These are phyloP conservation scores for Drosophila biarmipes DNA, from an alignment of 1,140 invertebrate species.

Conservation along the genomic window DNA sequence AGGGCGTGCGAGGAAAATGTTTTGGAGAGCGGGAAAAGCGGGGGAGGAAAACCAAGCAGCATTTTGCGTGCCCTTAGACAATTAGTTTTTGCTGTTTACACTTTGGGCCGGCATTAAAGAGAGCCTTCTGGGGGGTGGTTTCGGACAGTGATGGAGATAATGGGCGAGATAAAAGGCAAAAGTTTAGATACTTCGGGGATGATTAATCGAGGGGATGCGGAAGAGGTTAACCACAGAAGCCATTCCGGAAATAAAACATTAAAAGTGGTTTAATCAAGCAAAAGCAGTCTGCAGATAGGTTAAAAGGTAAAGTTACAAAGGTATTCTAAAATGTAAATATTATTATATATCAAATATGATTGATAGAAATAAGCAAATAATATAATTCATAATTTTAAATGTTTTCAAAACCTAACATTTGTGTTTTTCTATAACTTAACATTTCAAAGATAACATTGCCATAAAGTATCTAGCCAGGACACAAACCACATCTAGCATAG, in stretches of 20 bases:
- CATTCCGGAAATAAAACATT: not conserved
- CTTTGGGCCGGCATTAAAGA: constrained; percentile 49
- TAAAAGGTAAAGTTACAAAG: no score
- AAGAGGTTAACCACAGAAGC: constrained; percentile 22
- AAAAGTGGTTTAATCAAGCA: constrained; percentile 9
- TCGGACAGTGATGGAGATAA: constrained; percentile 25
- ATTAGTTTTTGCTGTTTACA: constrained; percentile 64
- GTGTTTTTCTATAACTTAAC: no score
- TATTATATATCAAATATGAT: no score
- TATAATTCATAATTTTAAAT: not conserved
- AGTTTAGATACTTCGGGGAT: constrained; percentile 33
- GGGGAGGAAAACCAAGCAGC: constrained; percentile 16
- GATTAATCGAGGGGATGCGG: constrained; percentile 26
- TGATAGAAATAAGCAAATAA: no score
- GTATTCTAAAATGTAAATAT: no score
- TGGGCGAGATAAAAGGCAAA: constrained; percentile 37
- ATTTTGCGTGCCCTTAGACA: constrained; percentile 54
- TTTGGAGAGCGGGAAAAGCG: not conserved
- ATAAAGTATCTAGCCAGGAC: constrained; percentile 33
- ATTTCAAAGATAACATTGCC: not conserved
- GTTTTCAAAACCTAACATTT: no score
- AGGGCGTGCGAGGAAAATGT: not conserved
- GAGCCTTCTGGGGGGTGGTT: constrained; percentile 15
- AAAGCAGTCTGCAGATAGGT: no score
- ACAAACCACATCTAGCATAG: constrained; percentile 21